Evolutionary conservation across 2,888 invertebrate species (phyloP).

Genomic region (Lasioglossum vierecki): DNA sequence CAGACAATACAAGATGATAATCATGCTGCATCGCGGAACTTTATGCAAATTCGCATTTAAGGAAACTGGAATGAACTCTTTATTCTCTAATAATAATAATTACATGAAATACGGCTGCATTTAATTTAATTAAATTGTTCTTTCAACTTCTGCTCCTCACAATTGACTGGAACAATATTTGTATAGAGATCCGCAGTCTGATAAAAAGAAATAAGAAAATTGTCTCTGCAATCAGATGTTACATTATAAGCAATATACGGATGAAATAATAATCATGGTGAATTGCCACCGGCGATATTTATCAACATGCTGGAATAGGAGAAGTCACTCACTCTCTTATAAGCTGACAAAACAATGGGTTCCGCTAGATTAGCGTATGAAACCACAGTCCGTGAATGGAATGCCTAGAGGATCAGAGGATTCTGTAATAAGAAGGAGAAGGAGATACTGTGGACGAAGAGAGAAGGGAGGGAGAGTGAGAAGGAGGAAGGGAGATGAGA

Average conservation of each 20-base stretch:
- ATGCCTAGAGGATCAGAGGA: conserved; percentile 6
- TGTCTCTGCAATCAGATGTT: background rate
- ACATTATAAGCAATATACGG: background rate
- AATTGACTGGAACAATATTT: background rate
- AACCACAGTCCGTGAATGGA: conserved; percentile 36
- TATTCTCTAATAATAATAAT: background rate
- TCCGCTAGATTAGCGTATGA: conserved; percentile 49
- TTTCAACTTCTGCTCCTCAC: background rate
- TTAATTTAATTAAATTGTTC: too few relatives aligned
- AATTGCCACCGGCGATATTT: background rate
- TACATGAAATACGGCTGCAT: background rate
- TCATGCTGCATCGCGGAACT: too few relatives aligned
- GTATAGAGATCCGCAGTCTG: background rate
- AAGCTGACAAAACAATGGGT: conserved; percentile 42
- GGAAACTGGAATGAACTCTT: background rate
- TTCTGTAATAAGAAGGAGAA: conserved; percentile 9
- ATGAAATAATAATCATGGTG: background rate
- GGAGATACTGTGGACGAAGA: conserved; percentile 4
- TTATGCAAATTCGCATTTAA: background rate
- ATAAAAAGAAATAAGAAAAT: background rate
- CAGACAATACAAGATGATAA: background rate
- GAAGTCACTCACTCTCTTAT: conserved; percentile 29
- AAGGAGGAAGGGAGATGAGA: background rate
- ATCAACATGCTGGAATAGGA: background rate
- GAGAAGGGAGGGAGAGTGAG: background rate